These are phyloP conservation scores for Mellilla xanthometata DNA, from an alignment of 2,888 invertebrate genomes.

Conservation along the genomic window DNA sequence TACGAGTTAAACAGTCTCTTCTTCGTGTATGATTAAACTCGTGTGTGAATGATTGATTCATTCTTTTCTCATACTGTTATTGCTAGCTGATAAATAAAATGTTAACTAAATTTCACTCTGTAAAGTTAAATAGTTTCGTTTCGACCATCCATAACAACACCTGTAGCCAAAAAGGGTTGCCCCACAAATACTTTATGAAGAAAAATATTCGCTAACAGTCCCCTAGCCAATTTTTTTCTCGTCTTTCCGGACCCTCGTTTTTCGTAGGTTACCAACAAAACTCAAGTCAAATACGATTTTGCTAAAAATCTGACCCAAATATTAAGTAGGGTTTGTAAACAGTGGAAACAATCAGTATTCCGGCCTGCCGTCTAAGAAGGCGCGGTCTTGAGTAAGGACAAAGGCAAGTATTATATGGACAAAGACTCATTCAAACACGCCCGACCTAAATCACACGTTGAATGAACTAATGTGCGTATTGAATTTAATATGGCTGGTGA, in stretches of 20 bases:
- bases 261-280: constrained; percentile 23
- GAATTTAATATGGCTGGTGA: constrained; percentile 4
- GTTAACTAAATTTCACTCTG: no score
- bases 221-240: constrained; percentile 19
- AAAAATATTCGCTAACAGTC: constrained; percentile 22
- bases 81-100: no score
- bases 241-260: constrained; percentile 21
- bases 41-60: no score
- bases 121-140: background rate
- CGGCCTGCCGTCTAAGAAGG: constrained; percentile 25
- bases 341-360: constrained; percentile 31
- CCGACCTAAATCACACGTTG: constrained; percentile 34
- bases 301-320: constrained; percentile 26
- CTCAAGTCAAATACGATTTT: constrained; percentile 27
- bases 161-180: constrained; percentile 6
- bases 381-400: constrained; percentile 28
- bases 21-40: no score
- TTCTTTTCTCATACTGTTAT: no score
- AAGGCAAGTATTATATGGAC: constrained; percentile 32
- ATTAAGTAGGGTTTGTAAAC: constrained; percentile 26
- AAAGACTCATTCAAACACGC: constrained; percentile 33
- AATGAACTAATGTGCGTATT: constrained; percentile 27
- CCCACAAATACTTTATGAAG: constrained; percentile 17
- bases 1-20: no score
- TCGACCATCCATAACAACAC: constrained; percentile 3